Evolutionary conservation across 1,140 invertebrate species (phyloP).

Genomic region (Bombus polaris): DNA sequence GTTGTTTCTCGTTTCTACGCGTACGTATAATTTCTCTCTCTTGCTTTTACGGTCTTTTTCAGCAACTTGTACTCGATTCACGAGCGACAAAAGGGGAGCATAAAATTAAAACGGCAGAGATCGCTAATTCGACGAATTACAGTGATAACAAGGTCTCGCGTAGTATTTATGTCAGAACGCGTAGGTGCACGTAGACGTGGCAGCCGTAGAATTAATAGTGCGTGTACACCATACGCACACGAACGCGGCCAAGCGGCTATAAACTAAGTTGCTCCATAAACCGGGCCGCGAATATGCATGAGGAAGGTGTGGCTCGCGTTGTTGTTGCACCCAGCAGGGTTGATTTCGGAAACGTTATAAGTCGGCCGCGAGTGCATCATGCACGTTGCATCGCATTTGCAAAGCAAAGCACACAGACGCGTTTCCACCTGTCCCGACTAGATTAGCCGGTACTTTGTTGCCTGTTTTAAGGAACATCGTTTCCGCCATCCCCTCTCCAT

Average conservation of each 20-base stretch:
- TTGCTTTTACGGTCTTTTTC: neutral
- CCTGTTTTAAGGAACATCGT: conserved; percentile 39
- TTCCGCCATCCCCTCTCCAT: neutral
- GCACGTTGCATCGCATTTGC: conserved; percentile 59
- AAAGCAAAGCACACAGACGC: conserved; percentile 52
- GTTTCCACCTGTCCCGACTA: conserved; percentile 20
- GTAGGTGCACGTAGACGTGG: conserved; percentile 36
- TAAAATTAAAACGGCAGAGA: conserved; percentile 16
- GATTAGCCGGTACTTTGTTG: conserved; percentile 41
- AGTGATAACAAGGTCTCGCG: conserved; percentile 33
- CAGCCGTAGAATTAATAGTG: conserved; percentile 58
- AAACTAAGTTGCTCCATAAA: conserved; percentile 61
- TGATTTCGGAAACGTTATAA: conserved; percentile 67
- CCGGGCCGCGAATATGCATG: conserved; percentile 65
- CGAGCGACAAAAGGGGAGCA: neutral
- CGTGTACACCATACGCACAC: conserved; percentile 45
- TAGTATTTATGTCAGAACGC: conserved; percentile 22
- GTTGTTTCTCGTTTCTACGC: no score
- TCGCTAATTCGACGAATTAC: conserved; percentile 47
- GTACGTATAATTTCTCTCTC: neutral
- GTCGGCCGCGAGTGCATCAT: conserved; percentile 56
- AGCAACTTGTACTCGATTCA: neutral
- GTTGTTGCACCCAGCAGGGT: conserved; percentile 43
- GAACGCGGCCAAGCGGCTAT: conserved; percentile 29
- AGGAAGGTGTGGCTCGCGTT: conserved; percentile 64